Evolutionary conservation across 2,797 vertebrate species (phyloP).

Genomic region (Hoplostethus mediterraneus): DNA sequence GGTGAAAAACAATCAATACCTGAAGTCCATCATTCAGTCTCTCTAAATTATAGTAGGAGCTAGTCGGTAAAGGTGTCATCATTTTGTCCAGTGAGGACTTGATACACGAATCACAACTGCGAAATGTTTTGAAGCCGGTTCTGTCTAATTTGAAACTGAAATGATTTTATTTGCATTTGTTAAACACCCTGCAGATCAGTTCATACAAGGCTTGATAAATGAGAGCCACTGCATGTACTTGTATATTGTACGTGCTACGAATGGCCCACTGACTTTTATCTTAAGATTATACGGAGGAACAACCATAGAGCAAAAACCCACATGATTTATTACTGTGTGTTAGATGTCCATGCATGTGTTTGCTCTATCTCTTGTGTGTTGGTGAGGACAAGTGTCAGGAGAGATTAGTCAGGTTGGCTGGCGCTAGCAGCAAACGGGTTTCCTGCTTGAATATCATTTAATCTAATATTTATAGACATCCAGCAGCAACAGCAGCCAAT

Average conservation of each 20-base stretch:
- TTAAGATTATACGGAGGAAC: not conserved
- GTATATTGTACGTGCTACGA: no score
- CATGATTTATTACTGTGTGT: conserved; percentile 20
- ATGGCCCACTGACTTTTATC: not conserved
- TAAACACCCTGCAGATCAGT: no score
- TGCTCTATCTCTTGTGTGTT: not conserved
- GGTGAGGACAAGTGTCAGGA: not conserved
- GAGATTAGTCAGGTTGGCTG: conserved; percentile 5
- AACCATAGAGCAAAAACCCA: not conserved
- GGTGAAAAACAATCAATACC: not conserved
- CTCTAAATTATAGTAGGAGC: not conserved
- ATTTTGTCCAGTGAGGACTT: no score
- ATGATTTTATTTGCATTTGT: no score
- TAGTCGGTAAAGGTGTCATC: no score
- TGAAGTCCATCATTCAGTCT: not conserved
- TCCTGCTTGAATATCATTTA: conserved; percentile 21
- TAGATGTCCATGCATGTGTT: conserved; percentile 19
- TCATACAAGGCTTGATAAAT: no score
- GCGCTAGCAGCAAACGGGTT: conserved; percentile 6
- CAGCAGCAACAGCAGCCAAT: conserved; percentile 30
- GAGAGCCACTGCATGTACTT: no score
- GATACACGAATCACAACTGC: no score
- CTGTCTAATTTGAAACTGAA: not conserved
- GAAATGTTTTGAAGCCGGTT: no score
- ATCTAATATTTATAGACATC: conserved; percentile 47